phyloP scores from a whole-genome alignment of 2,888 invertebrate species.

The Philopedon plagiatum region DNA sequence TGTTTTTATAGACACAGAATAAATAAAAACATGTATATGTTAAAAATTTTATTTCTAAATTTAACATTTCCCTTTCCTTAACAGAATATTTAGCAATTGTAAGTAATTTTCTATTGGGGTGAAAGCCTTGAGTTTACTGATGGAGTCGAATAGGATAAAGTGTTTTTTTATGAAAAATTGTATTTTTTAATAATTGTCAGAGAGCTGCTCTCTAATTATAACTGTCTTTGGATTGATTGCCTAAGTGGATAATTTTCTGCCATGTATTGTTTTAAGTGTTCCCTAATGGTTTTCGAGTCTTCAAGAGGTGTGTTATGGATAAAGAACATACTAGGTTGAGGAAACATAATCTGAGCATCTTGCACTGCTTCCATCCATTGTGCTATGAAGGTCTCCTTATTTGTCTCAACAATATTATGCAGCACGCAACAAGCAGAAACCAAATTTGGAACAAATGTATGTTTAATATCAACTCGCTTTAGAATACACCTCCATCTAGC shows the following conservation, averaged over 20 bases:
- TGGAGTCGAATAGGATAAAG: too few species aligned
- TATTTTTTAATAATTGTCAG: too few species aligned
- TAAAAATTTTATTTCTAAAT: too few species aligned
- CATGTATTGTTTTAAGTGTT: neutral
- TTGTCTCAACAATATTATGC: conserved; percentile 27
- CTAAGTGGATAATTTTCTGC: neutral
- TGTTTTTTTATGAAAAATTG: too few species aligned
- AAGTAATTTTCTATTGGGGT: too few species aligned
- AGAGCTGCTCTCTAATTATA: too few species aligned
- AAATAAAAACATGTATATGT: too few species aligned
- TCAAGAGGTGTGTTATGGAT: neutral
- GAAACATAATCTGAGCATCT: conserved; percentile 3
- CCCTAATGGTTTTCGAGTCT: neutral
- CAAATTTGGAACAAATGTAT: conserved; percentile 53
- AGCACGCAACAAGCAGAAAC: conserved; percentile 52
- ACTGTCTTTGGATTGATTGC: neutral
- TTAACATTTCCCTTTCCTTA: too few species aligned
- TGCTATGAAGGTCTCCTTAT: neutral
- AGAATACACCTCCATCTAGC: conserved; percentile 54
- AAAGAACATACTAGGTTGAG: neutral
- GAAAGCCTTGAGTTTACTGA: too few species aligned
- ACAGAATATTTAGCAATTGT: too few species aligned
- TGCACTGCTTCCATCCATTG: conserved; percentile 4
- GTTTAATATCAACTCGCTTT: conserved; percentile 51
- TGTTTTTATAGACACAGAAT: too few species aligned